Evolutionary conservation across 2,888 invertebrate species (phyloP).

Genomic region (Candidula unifasciata): DNA sequence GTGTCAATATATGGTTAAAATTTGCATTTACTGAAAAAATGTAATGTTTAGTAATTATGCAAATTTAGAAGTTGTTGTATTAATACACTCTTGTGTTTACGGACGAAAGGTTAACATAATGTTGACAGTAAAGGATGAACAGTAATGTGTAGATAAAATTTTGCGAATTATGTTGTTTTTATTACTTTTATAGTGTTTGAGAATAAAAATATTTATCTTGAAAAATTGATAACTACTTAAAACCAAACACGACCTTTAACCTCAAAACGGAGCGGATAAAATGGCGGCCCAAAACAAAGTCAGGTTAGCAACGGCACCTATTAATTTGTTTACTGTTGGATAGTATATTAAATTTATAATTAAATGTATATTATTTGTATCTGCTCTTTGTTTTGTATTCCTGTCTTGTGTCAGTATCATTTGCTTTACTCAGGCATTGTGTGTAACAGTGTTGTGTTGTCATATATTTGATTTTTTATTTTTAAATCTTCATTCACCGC

Average conservation of each 20-base stretch:
- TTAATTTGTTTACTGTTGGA: no score
- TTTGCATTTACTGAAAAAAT: not conserved
- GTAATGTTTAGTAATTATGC: slow-evolving; percentile 34
- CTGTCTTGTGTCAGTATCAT: no score
- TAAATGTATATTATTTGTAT: no score
- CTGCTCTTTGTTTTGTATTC: no score
- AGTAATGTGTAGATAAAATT: not conserved
- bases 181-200: not conserved
- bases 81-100: slow-evolving; percentile 47
- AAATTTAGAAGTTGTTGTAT: slow-evolving; percentile 45
- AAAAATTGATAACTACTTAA: not conserved
- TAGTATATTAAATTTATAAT: no score
- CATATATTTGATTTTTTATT: no score
- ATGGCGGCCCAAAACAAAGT: slow-evolving; percentile 44
- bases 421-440: no score
- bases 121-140: slow-evolving; percentile 44
- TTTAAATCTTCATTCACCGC: no score
- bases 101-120: slow-evolving; percentile 52
- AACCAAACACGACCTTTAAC: slow-evolving; percentile 7
- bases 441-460: no score
- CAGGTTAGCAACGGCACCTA: slow-evolving; percentile 47
- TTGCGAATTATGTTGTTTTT: not conserved
- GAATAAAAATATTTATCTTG: not conserved
- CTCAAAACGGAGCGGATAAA: slow-evolving; percentile 1
- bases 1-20: not conserved